Evolutionary conservation across 1,140 invertebrate species (phyloP).

Genomic region (Atta cephalotes): DNA sequence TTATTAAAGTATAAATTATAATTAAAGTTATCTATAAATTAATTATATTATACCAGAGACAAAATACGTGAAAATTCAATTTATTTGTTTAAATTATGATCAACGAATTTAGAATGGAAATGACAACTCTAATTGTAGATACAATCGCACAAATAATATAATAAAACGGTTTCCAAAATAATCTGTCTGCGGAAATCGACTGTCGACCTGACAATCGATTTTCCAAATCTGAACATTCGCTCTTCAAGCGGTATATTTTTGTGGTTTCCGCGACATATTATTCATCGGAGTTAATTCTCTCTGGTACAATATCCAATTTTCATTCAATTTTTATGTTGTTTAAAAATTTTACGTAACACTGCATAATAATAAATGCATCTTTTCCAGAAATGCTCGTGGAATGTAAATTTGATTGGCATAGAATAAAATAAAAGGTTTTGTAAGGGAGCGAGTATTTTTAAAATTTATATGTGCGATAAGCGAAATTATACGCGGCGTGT

Average conservation of each 20-base stretch:
- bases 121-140: background rate
- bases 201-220: slow-evolving; percentile 3
- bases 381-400: too few species aligned
- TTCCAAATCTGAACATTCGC: background rate
- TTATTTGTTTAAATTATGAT: slow-evolving; percentile 3
- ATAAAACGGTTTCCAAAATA: background rate
- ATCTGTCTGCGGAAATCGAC: background rate
- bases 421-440: background rate
- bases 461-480: background rate
- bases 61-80: background rate
- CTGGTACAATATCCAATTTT: background rate
- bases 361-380: background rate
- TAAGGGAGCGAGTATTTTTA: background rate
- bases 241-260: background rate
- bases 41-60: background rate
- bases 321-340: background rate
- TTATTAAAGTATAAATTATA: too few species aligned
- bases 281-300: background rate
- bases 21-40: too few species aligned
- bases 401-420: background rate
- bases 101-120: background rate
- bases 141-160: slow-evolving; percentile 4
- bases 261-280: background rate
- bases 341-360: background rate
- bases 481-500: background rate